Base-by-base conservation (phyloP, 2,888 invertebrate genomes). In the Erpobdella octoculata region DNA sequence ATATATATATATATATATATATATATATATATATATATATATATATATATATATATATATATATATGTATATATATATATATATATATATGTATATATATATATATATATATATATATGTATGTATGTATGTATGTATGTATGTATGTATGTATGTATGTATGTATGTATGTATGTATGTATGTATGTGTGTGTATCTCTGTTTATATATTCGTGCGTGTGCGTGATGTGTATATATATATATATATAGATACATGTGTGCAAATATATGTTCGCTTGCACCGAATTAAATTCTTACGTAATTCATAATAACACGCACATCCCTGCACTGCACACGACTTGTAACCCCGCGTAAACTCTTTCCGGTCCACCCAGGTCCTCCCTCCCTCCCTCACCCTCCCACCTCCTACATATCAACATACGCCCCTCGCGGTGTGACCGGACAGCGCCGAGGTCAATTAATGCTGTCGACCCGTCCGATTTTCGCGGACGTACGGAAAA, bases 381-480 rank as follows among this genome's bases (percentile, higher is more conserved):
- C n/a, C n/a, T 6, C 25, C 48, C 48, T 21, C 48, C 12, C 48
- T 25, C 5, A 25, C 4, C 25, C 38, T 28, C 2, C 48, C 48
- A 48, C n/a, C 53, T n/a, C 53, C 21, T 5, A 1, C 18, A 53
- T 28, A 28, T n/a, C 53, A 53, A 53, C 21, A 21, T 21, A 8
- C 53, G 53, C 28, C n/a, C 8, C 53, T 25, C 46, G 28, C 28
- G 53, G 53, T 28, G 53, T 53, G 53, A 53, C 53, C 53, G 18
- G 12, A 15, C 8, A 53, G 6, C 21, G n/a, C 53, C 28, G 9
- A 15, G 53, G 53, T 53, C 53, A 53, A 53, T 53, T 53, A 53
- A 53, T 53, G 53, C 28, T 53, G 53, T 53, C 53, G 53, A 53
- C 53, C 53, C n/a, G 21, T 53, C 9, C 8, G 53, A 53, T 53